Conservation (phyloP, 2,113 vertebrate species). For the Haliaeetus leucogaster region DNA sequence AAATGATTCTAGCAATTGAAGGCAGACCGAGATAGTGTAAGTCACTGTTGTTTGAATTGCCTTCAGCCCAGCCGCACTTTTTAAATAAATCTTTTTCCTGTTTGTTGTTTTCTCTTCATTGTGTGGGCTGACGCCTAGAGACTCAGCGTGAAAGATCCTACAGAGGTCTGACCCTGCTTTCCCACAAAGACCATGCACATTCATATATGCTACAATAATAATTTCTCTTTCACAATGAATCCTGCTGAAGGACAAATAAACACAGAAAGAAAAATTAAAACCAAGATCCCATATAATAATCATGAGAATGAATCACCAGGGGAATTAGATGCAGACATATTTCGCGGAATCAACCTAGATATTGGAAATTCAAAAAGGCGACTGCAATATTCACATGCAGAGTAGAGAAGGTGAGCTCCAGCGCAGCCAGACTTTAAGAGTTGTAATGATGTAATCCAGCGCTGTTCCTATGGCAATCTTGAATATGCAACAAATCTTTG, state of each 20-base stretch:
- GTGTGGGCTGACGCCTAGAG: neutral
- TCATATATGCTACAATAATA: neutral
- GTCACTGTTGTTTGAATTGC: neutral
- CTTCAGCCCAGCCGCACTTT: neutral
- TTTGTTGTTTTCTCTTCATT: neutral
- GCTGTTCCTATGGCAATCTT: neutral
- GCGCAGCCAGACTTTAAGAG: neutral
- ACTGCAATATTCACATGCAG: neutral
- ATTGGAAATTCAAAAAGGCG: neutral
- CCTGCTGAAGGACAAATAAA: neutral
- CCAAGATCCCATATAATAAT: neutral
- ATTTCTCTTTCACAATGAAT: neutral
- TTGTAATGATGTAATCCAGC: neutral
- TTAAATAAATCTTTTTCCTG: neutral
- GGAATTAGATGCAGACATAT: neutral
- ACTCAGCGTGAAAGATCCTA: neutral
- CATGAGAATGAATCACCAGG: neutral
- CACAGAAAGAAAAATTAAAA: neutral
- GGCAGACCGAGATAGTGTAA: neutral
- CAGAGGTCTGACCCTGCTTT: neutral
- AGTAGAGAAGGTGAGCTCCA: neutral
- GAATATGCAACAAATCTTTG: neutral
- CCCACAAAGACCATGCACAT: neutral
- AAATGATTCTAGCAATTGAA: neutral
- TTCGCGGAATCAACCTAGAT: neutral